These are phyloP conservation scores for Morone saxatilis DNA, from an alignment of 2,113 vertebrate species.

Conservation along the genomic window DNA sequence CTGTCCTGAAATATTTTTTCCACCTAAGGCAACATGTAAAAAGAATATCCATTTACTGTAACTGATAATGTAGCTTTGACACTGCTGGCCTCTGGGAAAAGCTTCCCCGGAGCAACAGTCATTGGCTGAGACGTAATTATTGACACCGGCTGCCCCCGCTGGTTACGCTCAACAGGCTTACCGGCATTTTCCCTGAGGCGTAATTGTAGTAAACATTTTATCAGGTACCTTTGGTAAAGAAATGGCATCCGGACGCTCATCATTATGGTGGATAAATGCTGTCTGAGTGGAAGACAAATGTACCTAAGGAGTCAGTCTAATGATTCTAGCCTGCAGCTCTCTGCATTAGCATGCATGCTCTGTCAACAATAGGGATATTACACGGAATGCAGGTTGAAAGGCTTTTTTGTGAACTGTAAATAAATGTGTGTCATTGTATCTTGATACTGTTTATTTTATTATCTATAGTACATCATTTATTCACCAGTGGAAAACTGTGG, in stretches of 20 bases:
- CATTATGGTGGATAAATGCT: conserved; percentile 64
- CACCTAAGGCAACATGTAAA: conserved; percentile 46
- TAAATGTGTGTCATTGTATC: conserved; percentile 15
- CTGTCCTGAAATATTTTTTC: conserved; percentile 9
- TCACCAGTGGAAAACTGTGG: not conserved
- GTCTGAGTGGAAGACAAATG: conserved; percentile 67
- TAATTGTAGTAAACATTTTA: conserved; percentile 74
- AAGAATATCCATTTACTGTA: conserved; percentile 41
- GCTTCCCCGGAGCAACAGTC: conserved; percentile 46
- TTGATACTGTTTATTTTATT: conserved; percentile 5
- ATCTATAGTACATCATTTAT: conserved; percentile 8
- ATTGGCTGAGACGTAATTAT: conserved; percentile 71
- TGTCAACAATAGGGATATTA: conserved; percentile 32
- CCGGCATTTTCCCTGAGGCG: conserved; percentile 53
- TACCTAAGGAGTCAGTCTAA: conserved; percentile 54
- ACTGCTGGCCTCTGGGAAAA: conserved; percentile 32
- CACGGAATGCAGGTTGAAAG: conserved; percentile 26
- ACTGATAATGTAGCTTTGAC: conserved; percentile 60
- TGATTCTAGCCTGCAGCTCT: conserved; percentile 48
- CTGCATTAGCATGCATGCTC: conserved; percentile 42
- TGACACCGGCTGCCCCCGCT: conserved; percentile 53
- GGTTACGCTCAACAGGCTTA: conserved; percentile 64
- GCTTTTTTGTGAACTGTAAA: conserved; percentile 12
- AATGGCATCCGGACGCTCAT: conserved; percentile 43
- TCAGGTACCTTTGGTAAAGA: conserved; percentile 63